These are phyloP conservation scores for Leucosticte australis DNA, from an alignment of 2,113 vertebrate genomes.

Conservation along the genomic window DNA sequence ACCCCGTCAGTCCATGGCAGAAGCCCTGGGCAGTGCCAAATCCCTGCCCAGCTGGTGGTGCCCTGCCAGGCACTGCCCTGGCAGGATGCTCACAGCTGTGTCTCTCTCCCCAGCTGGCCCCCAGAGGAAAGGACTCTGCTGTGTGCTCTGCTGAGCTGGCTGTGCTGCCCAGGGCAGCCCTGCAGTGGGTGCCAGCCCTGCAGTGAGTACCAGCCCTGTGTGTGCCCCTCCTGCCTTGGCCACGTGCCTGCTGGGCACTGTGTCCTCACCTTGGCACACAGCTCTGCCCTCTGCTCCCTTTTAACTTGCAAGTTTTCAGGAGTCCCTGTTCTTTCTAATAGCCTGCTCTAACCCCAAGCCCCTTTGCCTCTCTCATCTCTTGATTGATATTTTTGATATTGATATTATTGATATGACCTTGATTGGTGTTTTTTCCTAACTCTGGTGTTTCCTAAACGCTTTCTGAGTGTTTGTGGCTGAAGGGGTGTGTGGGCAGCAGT, in stretches of 20 bases:
- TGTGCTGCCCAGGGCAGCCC: neutral
- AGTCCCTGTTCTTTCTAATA: neutral
- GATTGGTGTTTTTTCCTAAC: neutral
- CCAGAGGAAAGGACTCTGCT: constrained; percentile 56
- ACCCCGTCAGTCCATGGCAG: neutral
- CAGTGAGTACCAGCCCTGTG: constrained; percentile 46
- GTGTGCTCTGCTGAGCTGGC: constrained; percentile 47
- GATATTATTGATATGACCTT: neutral
- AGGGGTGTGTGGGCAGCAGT: neutral
- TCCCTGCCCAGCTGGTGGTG: neutral
- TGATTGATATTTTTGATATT: neutral
- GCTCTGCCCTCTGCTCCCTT: neutral
- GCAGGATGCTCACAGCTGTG: neutral
- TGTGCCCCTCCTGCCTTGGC: neutral
- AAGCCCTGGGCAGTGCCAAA: neutral
- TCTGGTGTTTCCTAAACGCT: neutral
- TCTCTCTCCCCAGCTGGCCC: constrained; percentile 39
- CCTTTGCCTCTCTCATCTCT: neutral
- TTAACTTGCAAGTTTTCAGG: neutral
- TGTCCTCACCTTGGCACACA: neutral
- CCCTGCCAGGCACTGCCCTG: neutral
- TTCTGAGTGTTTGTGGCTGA: neutral
- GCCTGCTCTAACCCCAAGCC: neutral
- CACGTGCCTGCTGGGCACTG: neutral
- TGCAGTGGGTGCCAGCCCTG: neutral